A percentile compares a stretch with the other conserved stretches of the same genome.
These are phyloP conservation scores for Chelmon rostratus DNA, from an alignment of 2,797 vertebrate species.

Conservation along the genomic window DNA sequence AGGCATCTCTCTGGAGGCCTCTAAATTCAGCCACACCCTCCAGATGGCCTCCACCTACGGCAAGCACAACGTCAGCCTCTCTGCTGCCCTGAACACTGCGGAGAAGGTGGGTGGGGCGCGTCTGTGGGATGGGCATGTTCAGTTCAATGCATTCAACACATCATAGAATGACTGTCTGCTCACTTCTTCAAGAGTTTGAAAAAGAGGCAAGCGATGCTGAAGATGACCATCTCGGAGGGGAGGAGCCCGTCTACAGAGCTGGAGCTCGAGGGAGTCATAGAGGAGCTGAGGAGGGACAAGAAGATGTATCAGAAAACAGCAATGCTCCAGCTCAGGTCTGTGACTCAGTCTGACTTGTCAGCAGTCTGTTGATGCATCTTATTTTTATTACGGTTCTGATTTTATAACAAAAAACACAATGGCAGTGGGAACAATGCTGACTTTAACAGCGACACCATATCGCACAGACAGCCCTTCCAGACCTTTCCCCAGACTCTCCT, in stretches of 20 bases:
- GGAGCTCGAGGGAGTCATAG: conserved; percentile 85
- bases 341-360: not conserved
- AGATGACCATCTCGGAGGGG: conserved; percentile 73
- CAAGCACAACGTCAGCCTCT: conserved; percentile 85
- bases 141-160: not conserved
- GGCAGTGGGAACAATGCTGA: not conserved
- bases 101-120: conserved; percentile 82
- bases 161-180: not conserved
- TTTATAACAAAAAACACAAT: not conserved
- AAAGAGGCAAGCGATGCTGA: conserved; percentile 82
- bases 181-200: conserved; percentile 77
- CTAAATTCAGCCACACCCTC: conserved; percentile 80
- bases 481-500: conserved; percentile 84
- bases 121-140: not conserved
- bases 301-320: conserved; percentile 87
- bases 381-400: not conserved
- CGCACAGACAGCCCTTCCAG: conserved; percentile 88
- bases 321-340: conserved; percentile 85
- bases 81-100: conserved; percentile 78
- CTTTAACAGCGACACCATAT: conserved; percentile 24
- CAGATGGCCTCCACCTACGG: conserved; percentile 83
- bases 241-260: conserved; percentile 75
- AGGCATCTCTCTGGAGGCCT: conserved; percentile 85
- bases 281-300: conserved; percentile 87
- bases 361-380: not conserved